Conservation (phyloP, 2,888 invertebrate species). For the Drosophila nr. perissopoda region DNA sequence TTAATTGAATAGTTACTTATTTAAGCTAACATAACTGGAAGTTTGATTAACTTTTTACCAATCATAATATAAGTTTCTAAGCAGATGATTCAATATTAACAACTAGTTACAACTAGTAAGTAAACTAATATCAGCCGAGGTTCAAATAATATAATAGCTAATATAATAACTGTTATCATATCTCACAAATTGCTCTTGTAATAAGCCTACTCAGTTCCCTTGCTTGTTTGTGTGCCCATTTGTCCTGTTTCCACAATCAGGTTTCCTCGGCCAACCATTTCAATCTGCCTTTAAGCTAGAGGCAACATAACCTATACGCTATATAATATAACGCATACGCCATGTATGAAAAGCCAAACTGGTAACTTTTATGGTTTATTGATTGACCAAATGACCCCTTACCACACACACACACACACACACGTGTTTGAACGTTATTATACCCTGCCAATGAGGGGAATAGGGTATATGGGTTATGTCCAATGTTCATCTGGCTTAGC, state of each 20-base stretch:
- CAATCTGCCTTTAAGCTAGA: constrained; percentile 13
- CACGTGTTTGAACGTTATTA: constrained; percentile 28
- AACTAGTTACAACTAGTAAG: neutral
- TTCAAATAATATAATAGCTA: neutral
- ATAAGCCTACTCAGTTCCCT: neutral
- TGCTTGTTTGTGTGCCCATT: neutral
- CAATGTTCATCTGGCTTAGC: too few species aligned
- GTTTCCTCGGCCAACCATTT: neutral
- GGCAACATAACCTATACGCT: constrained; percentile 16
- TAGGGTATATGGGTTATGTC: neutral
- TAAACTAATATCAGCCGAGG: neutral
- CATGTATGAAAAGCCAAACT: constrained; percentile 31
- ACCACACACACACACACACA: constrained; percentile 33
- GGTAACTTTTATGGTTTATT: constrained; percentile 62
- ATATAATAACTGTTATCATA: neutral
- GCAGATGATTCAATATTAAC: neutral
- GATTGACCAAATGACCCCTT: constrained; percentile 52
- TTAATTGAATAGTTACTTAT: neutral
- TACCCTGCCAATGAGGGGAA: neutral
- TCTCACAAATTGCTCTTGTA: neutral
- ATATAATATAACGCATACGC: constrained; percentile 43
- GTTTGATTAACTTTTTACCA: neutral
- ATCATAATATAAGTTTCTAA: neutral
- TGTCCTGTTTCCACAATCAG: neutral
- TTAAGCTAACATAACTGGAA: neutral